Evolutionary conservation across 2,888 invertebrate species (phyloP), one percentile per base, ranked within the genome.

Genomic region (Chelonus formosanus): DNA sequence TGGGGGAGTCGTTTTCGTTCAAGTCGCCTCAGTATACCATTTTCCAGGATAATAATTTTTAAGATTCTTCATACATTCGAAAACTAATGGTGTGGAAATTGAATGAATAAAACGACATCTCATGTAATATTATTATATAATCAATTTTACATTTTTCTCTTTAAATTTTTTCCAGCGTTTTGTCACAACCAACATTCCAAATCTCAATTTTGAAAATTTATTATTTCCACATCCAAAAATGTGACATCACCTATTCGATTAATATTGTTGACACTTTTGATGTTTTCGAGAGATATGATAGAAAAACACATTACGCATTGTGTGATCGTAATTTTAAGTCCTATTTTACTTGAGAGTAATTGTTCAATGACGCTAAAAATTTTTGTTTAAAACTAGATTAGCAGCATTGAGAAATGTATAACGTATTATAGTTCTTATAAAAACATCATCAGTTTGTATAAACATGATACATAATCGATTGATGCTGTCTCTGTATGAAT

Each of bases 41-140:
- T 58, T 10, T 6, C 3, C 2, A 8, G 35, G 58, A 58, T 58
- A 35, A 58, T n/a, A 58, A 58, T 58, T 36, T 35, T 35, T 20
- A 5, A 35, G 35, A 35, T 47, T 34, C 47, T 35, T 47, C 35
- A 58, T 58, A 10, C 35, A 47, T 47, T 58, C 34, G 5, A 3
- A 6, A 10, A 43, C 50, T 60, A 52, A 60, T 50, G 52, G 40
- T 32, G 43, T 50, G 50, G 32, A 60, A 60, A 60, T 60, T 60
- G 36, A 60, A 60, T 60, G 40, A 50, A 60, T 34, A 4, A 50
- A 31, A 32, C 40, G n/a, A 48, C 7, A 43, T 44, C 43, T 20
- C 6, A 40, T 10, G 20, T 56, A 31, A 44, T 4, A 56, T 7
- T n/a, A 44, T 56, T 56, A 8, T 20, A 35, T 54, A 5, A 56